These are phyloP conservation scores for Heloderma charlesbogerti DNA, from an alignment of 2,113 vertebrate genomes.

Conservation along the genomic window DNA sequence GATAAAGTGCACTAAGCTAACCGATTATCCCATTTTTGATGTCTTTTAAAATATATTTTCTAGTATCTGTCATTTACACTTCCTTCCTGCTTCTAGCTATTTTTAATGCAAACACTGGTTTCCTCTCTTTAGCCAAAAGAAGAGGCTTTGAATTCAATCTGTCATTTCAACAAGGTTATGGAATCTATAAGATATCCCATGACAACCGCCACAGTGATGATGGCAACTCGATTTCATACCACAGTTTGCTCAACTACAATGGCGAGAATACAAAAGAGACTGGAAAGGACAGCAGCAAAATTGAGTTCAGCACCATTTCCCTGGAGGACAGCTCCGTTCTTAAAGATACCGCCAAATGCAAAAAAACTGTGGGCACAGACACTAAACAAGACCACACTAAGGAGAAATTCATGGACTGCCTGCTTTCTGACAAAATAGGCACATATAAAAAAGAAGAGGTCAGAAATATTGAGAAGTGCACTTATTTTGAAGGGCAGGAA, in stretches of 20 bases:
- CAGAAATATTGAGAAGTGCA: constrained; percentile 59
- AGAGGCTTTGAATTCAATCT: constrained; percentile 91
- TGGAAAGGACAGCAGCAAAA: constrained; percentile 58
- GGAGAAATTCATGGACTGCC: constrained; percentile 33
- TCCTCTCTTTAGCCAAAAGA: constrained; percentile 81
- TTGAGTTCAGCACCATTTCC: constrained; percentile 81
- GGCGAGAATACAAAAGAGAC: constrained; percentile 65
- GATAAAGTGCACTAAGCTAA: constrained; percentile 5
- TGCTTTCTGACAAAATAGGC: constrained; percentile 36
- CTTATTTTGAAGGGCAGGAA: constrained; percentile 80
- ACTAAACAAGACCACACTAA: not conserved
- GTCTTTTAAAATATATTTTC: not conserved
- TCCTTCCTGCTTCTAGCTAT: not conserved
- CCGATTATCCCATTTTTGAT: not conserved
- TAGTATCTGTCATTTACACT: constrained; percentile 4
- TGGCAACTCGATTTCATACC: constrained; percentile 74
- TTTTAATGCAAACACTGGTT: not conserved
- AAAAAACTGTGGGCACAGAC: constrained; percentile 44
- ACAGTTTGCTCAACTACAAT: constrained; percentile 77
- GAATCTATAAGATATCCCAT: constrained; percentile 88
- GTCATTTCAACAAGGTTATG: constrained; percentile 90
- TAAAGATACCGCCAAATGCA: constrained; percentile 64
- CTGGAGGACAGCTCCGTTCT: constrained; percentile 79
- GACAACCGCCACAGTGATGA: constrained; percentile 65
- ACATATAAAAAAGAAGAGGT: constrained; percentile 57